Percentiles rank a stretch among this genome's conserved stretches.
These are phyloP conservation scores for Azorinus chamasolen DNA, from an alignment of 2,888 invertebrate species.

Conservation along the genomic window DNA sequence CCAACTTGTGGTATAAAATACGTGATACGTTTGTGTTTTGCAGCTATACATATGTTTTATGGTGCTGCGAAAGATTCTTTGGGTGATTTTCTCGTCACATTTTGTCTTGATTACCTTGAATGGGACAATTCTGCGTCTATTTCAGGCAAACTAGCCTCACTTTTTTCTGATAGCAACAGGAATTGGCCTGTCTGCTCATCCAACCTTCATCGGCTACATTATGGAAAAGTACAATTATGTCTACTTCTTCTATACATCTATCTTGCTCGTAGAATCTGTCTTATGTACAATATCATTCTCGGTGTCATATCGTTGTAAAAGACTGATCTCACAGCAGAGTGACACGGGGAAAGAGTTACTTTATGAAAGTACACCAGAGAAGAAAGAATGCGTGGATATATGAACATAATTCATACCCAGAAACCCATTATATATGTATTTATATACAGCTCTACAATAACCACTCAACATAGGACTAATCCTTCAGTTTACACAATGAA, in stretches of 20 bases:
- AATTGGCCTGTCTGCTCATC: constrained; percentile 41
- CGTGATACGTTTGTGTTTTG: constrained; percentile 14
- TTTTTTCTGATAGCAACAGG: constrained; percentile 49
- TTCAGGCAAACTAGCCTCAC: constrained; percentile 42
- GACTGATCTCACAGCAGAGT: no score
- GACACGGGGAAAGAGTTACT: no score
- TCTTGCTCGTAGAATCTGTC: constrained; percentile 36
- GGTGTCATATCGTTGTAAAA: no score
- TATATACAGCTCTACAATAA: no score
- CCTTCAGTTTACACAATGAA: no score
- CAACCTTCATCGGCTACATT: constrained; percentile 47
- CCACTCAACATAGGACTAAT: no score
- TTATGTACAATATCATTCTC: constrained; percentile 16
- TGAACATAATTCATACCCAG: no score
- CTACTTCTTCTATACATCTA: constrained; percentile 26
- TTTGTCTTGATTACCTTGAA: constrained; percentile 37
- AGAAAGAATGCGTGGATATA: no score
- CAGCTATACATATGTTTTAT: no score
- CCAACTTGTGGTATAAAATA: constrained; percentile 17
- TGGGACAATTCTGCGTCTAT: constrained; percentile 39
- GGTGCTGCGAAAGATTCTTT: constrained; percentile 42
- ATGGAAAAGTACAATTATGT: constrained; percentile 45
- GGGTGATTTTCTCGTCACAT: constrained; percentile 44
- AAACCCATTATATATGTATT: no score
- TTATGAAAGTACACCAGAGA: no score